phyloP scores from a whole-genome alignment of 1,140 invertebrate species.

The Venustaconcha ellipsiformis region DNA sequence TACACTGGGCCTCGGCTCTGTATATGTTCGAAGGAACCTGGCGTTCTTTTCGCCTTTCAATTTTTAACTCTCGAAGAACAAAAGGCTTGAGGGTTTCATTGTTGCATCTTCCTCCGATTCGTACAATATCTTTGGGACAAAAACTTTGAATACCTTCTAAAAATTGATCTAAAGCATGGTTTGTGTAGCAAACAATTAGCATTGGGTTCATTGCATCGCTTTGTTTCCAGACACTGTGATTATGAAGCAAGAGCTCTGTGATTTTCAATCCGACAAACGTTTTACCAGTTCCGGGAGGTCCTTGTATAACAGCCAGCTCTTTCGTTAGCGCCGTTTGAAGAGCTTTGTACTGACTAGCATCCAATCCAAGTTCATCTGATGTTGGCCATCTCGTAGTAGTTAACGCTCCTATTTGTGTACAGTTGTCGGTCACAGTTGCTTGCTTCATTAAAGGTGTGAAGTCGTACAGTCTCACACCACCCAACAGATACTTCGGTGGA shows the following conservation, averaged over 20 bases:
- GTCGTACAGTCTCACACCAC: no score
- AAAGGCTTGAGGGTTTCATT: slow-evolving; percentile 54
- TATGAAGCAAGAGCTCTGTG: slow-evolving; percentile 62
- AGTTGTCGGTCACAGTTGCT: slow-evolving; percentile 5
- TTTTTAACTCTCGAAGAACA: slow-evolving; percentile 21
- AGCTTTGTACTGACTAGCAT: slow-evolving; percentile 70
- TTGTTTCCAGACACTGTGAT: slow-evolving; percentile 53
- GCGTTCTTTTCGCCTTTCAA: not conserved
- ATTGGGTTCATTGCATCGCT: slow-evolving; percentile 71
- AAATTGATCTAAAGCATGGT: slow-evolving; percentile 91
- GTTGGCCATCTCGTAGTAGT: slow-evolving; percentile 51
- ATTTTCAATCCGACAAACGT: slow-evolving; percentile 67
- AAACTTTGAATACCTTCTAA: slow-evolving; percentile 74
- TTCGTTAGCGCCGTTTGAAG: slow-evolving; percentile 68
- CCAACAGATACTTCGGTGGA: no score
- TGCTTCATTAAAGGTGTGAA: slow-evolving; percentile 43
- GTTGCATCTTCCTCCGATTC: slow-evolving; percentile 81
- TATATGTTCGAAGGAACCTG: slow-evolving; percentile 5
- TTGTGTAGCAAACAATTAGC: slow-evolving; percentile 86
- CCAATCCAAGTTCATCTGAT: slow-evolving; percentile 54
- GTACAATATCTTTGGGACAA: slow-evolving; percentile 71
- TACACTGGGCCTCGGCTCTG: slow-evolving; percentile 14
- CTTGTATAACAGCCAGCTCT: slow-evolving; percentile 80
- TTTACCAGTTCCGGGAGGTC: slow-evolving; percentile 67
- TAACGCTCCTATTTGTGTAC: slow-evolving; percentile 31